Evolutionary conservation across 2,888 invertebrate genomes (phyloP), one percentile per base, ranked within the genome.

Genomic region (Polydrusus pterygomalis): DNA sequence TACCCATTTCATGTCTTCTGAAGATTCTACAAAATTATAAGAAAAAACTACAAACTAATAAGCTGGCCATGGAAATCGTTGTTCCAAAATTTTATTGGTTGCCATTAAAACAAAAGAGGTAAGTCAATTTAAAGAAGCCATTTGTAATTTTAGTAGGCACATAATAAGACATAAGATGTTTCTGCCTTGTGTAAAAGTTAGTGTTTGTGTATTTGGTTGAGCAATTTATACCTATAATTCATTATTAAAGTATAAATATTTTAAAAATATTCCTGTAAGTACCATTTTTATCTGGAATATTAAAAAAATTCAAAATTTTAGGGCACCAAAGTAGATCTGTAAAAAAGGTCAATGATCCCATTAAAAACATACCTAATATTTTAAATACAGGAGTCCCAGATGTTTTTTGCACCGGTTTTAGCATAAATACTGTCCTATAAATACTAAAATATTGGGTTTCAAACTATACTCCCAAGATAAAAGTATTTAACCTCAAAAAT

Each of bases 311-410:
- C 38, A 25, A 8, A 60, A 0, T 38, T 60, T 40, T 38, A 38
- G 58, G 58, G 58, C 58, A 60, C 11, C 17, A 18, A 60, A 20
- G 15, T 63, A n/a, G 62, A 62, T 13, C 18, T 25, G 15, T 47
- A 69, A 40, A 73, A 64, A 58, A 70, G 77, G 77, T 77, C 77
- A 77, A 77, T 51, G 70, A 58, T 73, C 76, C 62, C 20, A 64
- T 60, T 38, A 0, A 34, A 47, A 17, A 17, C 13, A 9, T 17
- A n/a, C n/a, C n/a, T n/a, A n/a, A n/a, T n/a, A 58, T 65, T 45
- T 45, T 25, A 15, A n/a, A n/a, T 13, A 38, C 40, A 6, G 8
- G 11, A 2, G 43, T 6, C n/a, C n/a, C 1, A n/a, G n/a, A 43
- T 7, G 10, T 13, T 11, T 51, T 54, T 68, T 40, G n/a, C 49